phyloP scores from a whole-genome alignment of 2,797 vertebrate species.

The Chanos chanos region DNA sequence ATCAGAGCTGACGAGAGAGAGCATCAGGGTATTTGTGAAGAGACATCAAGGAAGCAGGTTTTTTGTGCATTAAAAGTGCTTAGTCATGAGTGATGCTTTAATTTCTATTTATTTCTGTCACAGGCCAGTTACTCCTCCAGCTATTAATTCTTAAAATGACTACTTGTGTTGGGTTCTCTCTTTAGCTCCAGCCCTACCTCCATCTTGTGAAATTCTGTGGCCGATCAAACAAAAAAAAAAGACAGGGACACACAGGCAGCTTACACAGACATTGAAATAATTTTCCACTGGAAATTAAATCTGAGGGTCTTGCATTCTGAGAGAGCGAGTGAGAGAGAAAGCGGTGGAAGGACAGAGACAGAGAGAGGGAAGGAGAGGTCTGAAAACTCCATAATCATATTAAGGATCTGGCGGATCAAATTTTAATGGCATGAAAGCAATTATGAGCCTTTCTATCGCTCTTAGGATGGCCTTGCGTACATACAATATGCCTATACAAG shows the following conservation, averaged over 20 bases:
- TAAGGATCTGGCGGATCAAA: constrained; percentile 58
- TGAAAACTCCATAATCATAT: constrained; percentile 50
- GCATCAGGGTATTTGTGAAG: too few relatives aligned
- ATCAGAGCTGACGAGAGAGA: too few relatives aligned
- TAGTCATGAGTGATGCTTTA: too few relatives aligned
- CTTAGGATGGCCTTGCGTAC: constrained; percentile 51
- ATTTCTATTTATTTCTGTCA: background rate
- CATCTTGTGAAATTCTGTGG: background rate
- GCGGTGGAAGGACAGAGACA: too few relatives aligned
- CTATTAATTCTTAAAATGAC: too few relatives aligned
- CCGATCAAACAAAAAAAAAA: background rate
- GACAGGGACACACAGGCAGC: constrained; percentile 20
- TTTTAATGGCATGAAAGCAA: constrained; percentile 58
- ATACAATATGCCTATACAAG: constrained; percentile 48
- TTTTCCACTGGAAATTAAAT: constrained; percentile 55
- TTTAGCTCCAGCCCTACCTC: background rate
- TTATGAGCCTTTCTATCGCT: constrained; percentile 48
- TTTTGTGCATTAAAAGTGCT: too few relatives aligned
- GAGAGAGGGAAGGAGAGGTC: constrained; percentile 35
- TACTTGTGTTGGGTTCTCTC: background rate
- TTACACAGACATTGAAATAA: constrained; percentile 57
- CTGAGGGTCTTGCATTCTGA: constrained; percentile 46
- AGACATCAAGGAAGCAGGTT: too few relatives aligned
- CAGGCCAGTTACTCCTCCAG: background rate
- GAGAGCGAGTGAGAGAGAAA: constrained; percentile 30